Conservation (phyloP, 37 sponge, comb jelly and placozoan genomes). For the Dysidea cf. avara region DNA sequence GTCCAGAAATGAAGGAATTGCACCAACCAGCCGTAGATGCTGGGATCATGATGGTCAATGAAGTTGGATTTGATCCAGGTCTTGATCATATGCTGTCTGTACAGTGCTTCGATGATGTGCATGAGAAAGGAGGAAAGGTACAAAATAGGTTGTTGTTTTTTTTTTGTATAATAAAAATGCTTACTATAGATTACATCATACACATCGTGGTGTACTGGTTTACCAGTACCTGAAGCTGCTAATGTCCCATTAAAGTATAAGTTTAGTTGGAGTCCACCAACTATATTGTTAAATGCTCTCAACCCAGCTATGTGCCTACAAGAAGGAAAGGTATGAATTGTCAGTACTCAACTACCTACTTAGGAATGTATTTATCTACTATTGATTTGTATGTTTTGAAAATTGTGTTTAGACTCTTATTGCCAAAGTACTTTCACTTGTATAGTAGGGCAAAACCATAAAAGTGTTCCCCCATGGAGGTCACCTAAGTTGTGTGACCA, state of each 20-base stretch:
- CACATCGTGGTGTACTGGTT: conserved; percentile 87
- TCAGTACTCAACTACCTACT: background rate
- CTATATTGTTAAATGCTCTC: conserved; percentile 63
- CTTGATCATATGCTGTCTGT: conserved; percentile 97
- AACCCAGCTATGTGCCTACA: conserved; percentile 77
- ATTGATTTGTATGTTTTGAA: conserved; percentile 1
- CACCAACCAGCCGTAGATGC: conserved; percentile 55
- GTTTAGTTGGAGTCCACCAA: conserved; percentile 94
- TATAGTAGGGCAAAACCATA: no score
- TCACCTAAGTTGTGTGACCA: no score
- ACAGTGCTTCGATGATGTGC: conserved; percentile 83
- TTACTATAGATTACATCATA: conserved; percentile 62
- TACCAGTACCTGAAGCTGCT: conserved; percentile 85
- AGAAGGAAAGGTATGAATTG: conserved; percentile 67
- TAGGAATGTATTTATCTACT: background rate
- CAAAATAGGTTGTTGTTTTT: background rate
- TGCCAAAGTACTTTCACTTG: no score
- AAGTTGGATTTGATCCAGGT: conserved; percentile 96
- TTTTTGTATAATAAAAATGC: no score
- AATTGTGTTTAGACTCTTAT: no score
- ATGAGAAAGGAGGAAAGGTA: conserved; percentile 82
- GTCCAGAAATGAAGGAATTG: conserved; percentile 51
- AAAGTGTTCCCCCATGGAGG: no score
- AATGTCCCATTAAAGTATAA: conserved; percentile 94
- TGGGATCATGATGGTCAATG: conserved; percentile 81